phyloP scores from a whole-genome alignment of 1,140 invertebrate species.

The Ceratosolen fusciceps region DNA sequence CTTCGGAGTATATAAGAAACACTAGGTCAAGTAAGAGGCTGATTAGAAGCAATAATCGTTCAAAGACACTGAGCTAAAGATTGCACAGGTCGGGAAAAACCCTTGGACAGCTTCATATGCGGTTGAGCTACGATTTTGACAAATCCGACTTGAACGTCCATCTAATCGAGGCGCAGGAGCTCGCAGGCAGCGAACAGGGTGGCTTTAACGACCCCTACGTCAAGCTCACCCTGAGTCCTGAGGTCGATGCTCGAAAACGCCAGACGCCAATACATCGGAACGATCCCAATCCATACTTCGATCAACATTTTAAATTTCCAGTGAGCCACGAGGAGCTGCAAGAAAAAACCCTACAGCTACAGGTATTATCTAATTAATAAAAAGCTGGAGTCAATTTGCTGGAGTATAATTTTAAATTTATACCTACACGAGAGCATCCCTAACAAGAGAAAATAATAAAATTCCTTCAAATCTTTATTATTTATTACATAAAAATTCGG shows the following conservation, averaged over 20 bases:
- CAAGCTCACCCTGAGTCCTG: slow-evolving; percentile 80
- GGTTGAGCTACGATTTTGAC: slow-evolving; percentile 91
- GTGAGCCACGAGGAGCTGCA: slow-evolving; percentile 84
- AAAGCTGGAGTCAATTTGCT: no score
- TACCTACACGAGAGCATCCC: no score
- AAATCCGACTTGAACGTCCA: slow-evolving; percentile 89
- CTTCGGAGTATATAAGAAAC: no score
- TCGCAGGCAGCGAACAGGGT: slow-evolving; percentile 84
- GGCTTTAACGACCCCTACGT: slow-evolving; percentile 92
- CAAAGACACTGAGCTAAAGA: background rate
- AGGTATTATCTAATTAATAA: no score
- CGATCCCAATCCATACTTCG: slow-evolving; percentile 84
- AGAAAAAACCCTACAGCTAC: slow-evolving; percentile 81
- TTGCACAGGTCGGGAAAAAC: slow-evolving; percentile 71
- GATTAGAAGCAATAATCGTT: background rate
- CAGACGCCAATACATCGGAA: slow-evolving; percentile 85
- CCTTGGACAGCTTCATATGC: slow-evolving; percentile 84
- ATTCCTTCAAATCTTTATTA: no score
- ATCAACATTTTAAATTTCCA: slow-evolving; percentile 89
- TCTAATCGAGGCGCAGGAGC: slow-evolving; percentile 86
- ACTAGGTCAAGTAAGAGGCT: background rate
- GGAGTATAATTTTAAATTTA: no score
- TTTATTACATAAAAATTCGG: no score
- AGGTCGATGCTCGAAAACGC: slow-evolving; percentile 86
- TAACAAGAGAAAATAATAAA: no score